These are phyloP conservation scores for Galaxea fascicularis DNA, from an alignment of 92 coral and sea anemone species.

Conservation along the genomic window DNA sequence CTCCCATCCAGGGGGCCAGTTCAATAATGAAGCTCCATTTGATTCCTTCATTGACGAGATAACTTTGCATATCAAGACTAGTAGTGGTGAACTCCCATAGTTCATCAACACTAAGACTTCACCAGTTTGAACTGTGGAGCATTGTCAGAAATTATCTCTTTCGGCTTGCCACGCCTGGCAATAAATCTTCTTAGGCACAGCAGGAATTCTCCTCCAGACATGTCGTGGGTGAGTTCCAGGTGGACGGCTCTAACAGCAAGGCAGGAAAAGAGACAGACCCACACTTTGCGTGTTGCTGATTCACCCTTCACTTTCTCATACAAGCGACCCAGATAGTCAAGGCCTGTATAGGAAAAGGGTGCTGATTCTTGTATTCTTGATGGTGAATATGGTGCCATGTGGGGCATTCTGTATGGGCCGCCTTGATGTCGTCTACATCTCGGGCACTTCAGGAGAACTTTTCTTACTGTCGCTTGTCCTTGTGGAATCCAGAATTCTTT, in stretches of 20 bases:
- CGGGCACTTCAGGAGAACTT: slow-evolving; percentile 15
- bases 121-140: too few species aligned
- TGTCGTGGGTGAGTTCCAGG: slow-evolving; percentile 44
- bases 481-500: slow-evolving; percentile 67
- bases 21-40: too few species aligned
- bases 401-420: too few species aligned
- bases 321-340: slow-evolving; percentile 47
- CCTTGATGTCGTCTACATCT: slow-evolving; percentile 49
- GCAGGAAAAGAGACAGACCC: slow-evolving; percentile 59
- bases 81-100: slow-evolving; percentile 18
- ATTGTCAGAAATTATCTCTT: slow-evolving; percentile 33
- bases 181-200: slow-evolving; percentile 42
- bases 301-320: slow-evolving; percentile 22
- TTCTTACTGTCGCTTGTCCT: slow-evolving; percentile 14
- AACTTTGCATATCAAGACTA: background rate
- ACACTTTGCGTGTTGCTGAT: slow-evolving; percentile 19
- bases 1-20: background rate
- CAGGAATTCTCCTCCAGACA: too few species aligned
- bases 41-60: too few species aligned
- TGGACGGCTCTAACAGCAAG: slow-evolving; percentile 49
- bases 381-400: too few species aligned
- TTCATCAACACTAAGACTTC: slow-evolving; percentile 1
- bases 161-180: slow-evolving; percentile 30
- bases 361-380: too few species aligned
- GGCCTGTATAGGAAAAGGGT: slow-evolving; percentile 55